Percentiles rank a stretch among this genome's conserved stretches.
Conservation (phyloP, 2,888 invertebrate species). For the Napeogenes sylphis region DNA sequence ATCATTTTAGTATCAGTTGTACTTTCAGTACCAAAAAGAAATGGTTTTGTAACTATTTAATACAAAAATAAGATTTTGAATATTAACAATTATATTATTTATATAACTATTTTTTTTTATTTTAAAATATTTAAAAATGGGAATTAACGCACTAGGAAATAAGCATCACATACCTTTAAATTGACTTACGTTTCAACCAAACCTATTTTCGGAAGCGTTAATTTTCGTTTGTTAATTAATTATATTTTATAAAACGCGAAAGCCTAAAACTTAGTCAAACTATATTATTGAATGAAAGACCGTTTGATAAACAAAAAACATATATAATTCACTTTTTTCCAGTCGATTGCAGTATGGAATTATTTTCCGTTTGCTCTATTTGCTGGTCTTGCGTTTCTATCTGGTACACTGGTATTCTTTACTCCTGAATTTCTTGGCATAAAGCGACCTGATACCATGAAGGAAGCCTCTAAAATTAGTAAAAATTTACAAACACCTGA, state of each 20-base stretch:
- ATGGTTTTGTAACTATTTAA: too few relatives aligned
- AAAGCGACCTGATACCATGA: conserved; percentile 71
- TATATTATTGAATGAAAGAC: neutral
- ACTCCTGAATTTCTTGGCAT: conserved; percentile 75
- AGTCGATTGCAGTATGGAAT: conserved; percentile 33
- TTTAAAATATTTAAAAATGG: too few relatives aligned
- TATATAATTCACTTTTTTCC: neutral
- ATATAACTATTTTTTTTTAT: too few relatives aligned
- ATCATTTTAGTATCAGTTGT: too few relatives aligned
- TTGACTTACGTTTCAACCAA: too few relatives aligned
- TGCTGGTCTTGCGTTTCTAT: conserved; percentile 59
- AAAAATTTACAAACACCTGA: neutral
- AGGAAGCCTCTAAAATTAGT: conserved; percentile 55
- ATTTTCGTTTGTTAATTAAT: too few relatives aligned
- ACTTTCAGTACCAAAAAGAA: too few relatives aligned
- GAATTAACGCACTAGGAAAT: too few relatives aligned
- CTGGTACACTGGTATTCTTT: conserved; percentile 64
- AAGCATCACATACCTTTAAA: too few relatives aligned
- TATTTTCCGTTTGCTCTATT: conserved; percentile 68
- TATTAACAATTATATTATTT: neutral
- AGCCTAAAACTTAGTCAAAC: neutral
- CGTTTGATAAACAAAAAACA: neutral
- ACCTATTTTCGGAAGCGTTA: too few relatives aligned
- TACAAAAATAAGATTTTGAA: too few relatives aligned
- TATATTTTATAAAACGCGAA: too few relatives aligned